Evolutionary conservation across 2,888 invertebrate genomes (phyloP), one percentile per base, ranked within the genome.

Genomic region (Orchestes rusci): DNA sequence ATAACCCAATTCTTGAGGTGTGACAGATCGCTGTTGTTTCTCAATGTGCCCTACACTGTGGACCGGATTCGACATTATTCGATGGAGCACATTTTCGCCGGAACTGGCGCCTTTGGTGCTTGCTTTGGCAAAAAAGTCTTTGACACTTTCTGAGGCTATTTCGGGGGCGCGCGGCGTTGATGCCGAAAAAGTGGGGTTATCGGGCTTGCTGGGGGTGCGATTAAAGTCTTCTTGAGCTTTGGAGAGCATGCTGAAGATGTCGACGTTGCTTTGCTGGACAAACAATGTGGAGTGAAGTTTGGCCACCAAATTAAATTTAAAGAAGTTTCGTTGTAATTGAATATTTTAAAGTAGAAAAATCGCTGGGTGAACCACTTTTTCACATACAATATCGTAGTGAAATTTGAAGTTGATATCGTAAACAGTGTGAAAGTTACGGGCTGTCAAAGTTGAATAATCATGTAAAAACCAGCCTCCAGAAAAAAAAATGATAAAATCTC

Each of bases 221-320:
- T 87, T 65, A 64, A 83, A 89, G 63, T 90, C 88, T 63, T 90
- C 84, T 63, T 92, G 91, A 3, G 93, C 93, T 68, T 86, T 88
- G 43, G 84, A 85, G 49, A 93, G 71, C 86, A 93, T 86, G 60
- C 84, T 83, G 64, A 90, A 85, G 66, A 87, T 85, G 61, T 85
- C 84, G 17, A 41, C 29, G 16, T 48, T 48, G 15, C 36, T 30
- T 44, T 48, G 43, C 47, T 48, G 15, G 10, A 45, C 28, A 15
- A 27, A 35, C n/a, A 35, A 35, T 10, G 2, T 2, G 17, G 15
- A 35, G 18, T 16, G 8, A 16, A 2, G 2, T 35, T 16, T 16
- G 35, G 8, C 8, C 10, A 16, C 7, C 12, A 10, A 7, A 35
- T 10, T 35, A 8, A 16, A 35, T 16, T 16, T 13, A 2, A 16